These are phyloP conservation scores for Papilio gigon DNA, from an alignment of 2,888 invertebrate species.

Conservation along the genomic window DNA sequence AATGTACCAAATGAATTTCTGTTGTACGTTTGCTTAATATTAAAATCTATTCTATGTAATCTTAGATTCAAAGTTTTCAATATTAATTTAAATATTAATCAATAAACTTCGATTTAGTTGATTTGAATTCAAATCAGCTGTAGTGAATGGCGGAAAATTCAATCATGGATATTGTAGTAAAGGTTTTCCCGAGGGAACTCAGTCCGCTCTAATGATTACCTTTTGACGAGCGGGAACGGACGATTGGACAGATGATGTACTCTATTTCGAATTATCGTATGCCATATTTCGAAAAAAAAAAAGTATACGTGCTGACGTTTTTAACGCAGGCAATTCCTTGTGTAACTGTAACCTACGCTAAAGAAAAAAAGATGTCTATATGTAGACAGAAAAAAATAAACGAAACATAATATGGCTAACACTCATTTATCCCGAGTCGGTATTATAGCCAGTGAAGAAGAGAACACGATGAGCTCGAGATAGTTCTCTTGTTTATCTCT, in stretches of 20 bases:
- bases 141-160: constrained; percentile 25
- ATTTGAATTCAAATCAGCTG: constrained; percentile 26
- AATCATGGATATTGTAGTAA: constrained; percentile 24
- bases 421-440: too few relatives aligned
- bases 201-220: constrained; percentile 23
- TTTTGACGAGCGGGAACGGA: constrained; percentile 7
- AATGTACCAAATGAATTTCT: too few relatives aligned
- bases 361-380: too few relatives aligned
- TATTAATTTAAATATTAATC: not conserved
- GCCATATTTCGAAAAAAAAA: not conserved
- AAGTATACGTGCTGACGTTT: not conserved
- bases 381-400: too few relatives aligned
- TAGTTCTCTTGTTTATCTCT: too few relatives aligned
- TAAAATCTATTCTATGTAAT: too few relatives aligned
- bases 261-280: constrained; percentile 13
- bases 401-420: too few relatives aligned
- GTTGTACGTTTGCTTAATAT: too few relatives aligned
- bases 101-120: constrained; percentile 1
- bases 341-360: too few relatives aligned
- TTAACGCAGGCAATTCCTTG: too few relatives aligned
- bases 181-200: constrained; percentile 26
- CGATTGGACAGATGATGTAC: constrained; percentile 2
- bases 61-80: not conserved
- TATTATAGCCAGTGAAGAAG: too few relatives aligned
- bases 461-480: too few relatives aligned